Conservation (phyloP, 2,888 invertebrate species). For the Harpagoxenus sublaevis region DNA sequence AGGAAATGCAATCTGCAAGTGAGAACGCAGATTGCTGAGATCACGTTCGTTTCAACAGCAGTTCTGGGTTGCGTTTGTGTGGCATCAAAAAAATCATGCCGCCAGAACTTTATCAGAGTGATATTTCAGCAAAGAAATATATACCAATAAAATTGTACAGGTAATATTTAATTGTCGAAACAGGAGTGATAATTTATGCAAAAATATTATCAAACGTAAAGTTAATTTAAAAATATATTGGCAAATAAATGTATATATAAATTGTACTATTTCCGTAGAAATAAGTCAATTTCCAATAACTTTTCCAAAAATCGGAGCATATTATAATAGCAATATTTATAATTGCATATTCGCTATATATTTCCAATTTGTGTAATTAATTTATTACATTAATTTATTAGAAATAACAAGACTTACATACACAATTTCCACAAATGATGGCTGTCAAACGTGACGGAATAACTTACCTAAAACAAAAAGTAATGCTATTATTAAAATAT, state of each 20-base stretch:
- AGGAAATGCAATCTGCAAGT: constrained; percentile 43
- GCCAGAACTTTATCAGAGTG: background rate
- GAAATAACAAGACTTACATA: constrained; percentile 55
- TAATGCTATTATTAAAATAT: constrained; percentile 48
- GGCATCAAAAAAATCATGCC: background rate
- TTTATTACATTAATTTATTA: background rate
- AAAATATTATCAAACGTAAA: background rate
- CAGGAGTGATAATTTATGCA: background rate
- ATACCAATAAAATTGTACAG: background rate
- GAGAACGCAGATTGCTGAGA: constrained; percentile 14
- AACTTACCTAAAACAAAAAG: constrained; percentile 78
- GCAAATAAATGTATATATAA: background rate
- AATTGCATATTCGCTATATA: background rate
- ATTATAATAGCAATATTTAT: background rate
- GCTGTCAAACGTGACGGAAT: background rate
- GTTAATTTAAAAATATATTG: constrained; percentile 4
- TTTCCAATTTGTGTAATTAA: background rate
- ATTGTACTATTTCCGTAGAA: background rate
- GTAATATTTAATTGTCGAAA: background rate
- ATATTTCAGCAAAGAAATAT: background rate
- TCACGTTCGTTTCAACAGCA: constrained; percentile 14
- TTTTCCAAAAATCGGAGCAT: background rate
- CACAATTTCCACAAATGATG: background rate
- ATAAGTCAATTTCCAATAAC: background rate
- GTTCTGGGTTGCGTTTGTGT: constrained; percentile 1